Evolutionary conservation across 2,888 invertebrate species (phyloP).

Genomic region (Spodoptera littoralis): DNA sequence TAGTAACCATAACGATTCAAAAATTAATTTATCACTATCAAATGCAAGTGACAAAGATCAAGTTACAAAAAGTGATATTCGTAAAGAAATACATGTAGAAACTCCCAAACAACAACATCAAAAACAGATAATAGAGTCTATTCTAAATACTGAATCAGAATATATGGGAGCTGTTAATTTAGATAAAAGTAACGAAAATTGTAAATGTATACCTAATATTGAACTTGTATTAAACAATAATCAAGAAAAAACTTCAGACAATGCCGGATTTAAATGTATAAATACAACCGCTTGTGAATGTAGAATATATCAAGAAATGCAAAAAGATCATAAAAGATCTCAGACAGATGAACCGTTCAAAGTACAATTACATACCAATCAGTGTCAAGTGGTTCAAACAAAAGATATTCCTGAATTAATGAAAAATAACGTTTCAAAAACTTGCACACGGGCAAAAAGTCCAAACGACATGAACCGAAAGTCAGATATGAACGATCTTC

Average conservation of each 20-base stretch:
- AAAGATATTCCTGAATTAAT: not conserved
- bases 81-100: constrained; percentile 3
- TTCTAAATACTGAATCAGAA: constrained; percentile 67
- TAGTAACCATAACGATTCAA: constrained; percentile 20
- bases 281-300: constrained; percentile 59
- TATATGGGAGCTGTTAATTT: constrained; percentile 77
- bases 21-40: constrained; percentile 6
- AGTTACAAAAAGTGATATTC: constrained; percentile 3
- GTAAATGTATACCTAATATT: constrained; percentile 58
- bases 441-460: constrained; percentile 1
- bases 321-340: constrained; percentile 29
- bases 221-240: constrained; percentile 23
- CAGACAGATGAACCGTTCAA: constrained; percentile 23
- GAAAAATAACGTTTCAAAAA: constrained; percentile 12
- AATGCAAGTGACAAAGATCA: constrained; percentile 13
- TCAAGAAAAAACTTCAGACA: constrained; percentile 22
- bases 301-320: constrained; percentile 43
- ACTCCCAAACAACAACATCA: not conserved
- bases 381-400: constrained; percentile 16
- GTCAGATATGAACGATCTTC: constrained; percentile 11
- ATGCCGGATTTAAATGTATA: constrained; percentile 57
- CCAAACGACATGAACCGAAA: constrained; percentile 25
- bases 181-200: constrained; percentile 74
- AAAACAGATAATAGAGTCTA: constrained; percentile 16
- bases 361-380: constrained; percentile 13